phyloP scores from a whole-genome alignment of 2,113 vertebrate genomes.

The Sprattus sprattus region DNA sequence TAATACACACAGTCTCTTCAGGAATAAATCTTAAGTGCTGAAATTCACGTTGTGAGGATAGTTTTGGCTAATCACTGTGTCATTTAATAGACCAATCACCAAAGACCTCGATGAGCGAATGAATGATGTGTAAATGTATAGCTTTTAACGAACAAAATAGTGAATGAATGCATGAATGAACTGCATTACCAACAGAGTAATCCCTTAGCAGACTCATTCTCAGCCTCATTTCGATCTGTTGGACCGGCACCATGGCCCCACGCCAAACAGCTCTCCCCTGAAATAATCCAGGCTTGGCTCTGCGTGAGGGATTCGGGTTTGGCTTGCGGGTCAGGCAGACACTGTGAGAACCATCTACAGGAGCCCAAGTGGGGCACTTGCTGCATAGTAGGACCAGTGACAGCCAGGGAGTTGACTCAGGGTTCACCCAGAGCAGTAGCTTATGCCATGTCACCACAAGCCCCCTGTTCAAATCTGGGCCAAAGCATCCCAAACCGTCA shows the following conservation, averaged over 20 bases:
- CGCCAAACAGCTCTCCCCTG: neutral
- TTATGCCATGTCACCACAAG: neutral
- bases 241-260: neutral
- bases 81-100: no score
- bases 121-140: neutral
- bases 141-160: neutral
- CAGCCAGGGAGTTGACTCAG: neutral
- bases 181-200: neutral
- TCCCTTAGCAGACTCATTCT: neutral
- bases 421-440: neutral
- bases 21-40: neutral
- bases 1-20: neutral
- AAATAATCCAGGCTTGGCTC: neutral
- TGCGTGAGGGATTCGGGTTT: neutral
- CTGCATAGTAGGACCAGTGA: neutral
- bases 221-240: neutral
- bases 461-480: neutral
- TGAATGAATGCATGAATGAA: neutral
- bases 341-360: neutral
- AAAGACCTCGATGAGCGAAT: no score
- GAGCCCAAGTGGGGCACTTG: neutral
- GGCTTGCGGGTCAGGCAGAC: neutral
- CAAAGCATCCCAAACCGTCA: neutral
- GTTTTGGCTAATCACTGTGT: neutral
- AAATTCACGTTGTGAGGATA: neutral